Evolutionary conservation across 2,113 vertebrate genomes (phyloP).

Genomic region (Mobula hypostoma): DNA sequence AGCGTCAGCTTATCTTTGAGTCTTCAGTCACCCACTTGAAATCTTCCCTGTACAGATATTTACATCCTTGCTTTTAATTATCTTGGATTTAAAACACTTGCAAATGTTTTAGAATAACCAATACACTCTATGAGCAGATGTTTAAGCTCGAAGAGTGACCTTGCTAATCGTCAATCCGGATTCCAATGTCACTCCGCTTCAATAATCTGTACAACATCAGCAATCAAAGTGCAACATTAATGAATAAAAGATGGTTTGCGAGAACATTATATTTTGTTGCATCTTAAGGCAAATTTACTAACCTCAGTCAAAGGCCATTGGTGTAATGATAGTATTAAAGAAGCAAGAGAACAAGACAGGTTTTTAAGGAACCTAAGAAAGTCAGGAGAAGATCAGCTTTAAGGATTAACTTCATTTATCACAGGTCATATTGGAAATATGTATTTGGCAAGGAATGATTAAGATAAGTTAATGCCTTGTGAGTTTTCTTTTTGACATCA

Average conservation of each 20-base stretch:
- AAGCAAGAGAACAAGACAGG: neutral
- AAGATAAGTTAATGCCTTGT: too few relatives aligned
- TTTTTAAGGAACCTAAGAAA: too few relatives aligned
- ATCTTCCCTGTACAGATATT: neutral
- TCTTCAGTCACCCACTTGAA: neutral
- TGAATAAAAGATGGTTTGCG: too few relatives aligned
- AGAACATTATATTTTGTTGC: too few relatives aligned
- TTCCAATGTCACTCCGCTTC: neutral
- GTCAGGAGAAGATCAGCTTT: too few relatives aligned
- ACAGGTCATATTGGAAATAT: too few relatives aligned
- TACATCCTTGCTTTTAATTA: neutral
- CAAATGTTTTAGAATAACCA: neutral
- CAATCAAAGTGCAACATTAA: neutral
- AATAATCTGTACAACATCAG: neutral
- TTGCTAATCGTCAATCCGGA: neutral
- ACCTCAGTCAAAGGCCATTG: neutral
- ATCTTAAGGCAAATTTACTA: neutral
- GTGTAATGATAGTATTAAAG: neutral
- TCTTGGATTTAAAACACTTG: neutral
- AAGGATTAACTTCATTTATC: too few relatives aligned
- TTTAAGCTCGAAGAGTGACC: neutral
- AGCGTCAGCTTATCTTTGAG: neutral
- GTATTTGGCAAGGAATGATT: too few relatives aligned
- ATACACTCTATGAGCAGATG: neutral
- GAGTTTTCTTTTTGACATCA: too few relatives aligned